Evolutionary conservation across 2,888 invertebrate species (phyloP).

Genomic region (Invenusta paracnida): DNA sequence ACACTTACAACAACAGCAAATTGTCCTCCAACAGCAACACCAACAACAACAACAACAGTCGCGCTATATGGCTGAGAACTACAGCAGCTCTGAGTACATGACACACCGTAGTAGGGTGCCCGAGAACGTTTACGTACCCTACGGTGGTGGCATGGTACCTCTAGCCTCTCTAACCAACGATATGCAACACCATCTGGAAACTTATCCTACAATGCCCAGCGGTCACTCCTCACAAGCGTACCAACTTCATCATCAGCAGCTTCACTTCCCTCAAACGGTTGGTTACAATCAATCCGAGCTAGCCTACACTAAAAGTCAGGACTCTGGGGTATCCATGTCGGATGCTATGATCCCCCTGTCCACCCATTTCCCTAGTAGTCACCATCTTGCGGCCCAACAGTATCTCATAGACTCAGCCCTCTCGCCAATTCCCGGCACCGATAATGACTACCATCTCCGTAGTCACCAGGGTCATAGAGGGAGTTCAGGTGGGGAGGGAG

Average conservation of each 20-base stretch:
- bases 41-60: slow-evolving; percentile 7
- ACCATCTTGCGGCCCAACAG: background rate
- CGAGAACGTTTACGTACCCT: background rate
- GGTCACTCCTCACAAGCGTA: background rate
- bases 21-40: background rate
- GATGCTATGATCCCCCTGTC: background rate
- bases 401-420: background rate
- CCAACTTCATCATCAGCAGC: background rate
- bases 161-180: background rate
- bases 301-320: slow-evolving; percentile 10
- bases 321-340: background rate
- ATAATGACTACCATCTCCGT: background rate
- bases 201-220: background rate
- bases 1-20: background rate
- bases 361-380: background rate
- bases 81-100: background rate
- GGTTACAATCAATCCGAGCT: background rate
- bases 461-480: background rate
- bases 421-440: background rate
- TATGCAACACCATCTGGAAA: background rate
- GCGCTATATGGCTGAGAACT: background rate
- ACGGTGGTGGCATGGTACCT: background rate
- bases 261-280: background rate
- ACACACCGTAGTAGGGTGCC: background rate
- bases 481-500: too few species aligned